Base-by-base conservation (phyloP, 2,888 invertebrate genomes). In the Tyria jacobaeae region DNA sequence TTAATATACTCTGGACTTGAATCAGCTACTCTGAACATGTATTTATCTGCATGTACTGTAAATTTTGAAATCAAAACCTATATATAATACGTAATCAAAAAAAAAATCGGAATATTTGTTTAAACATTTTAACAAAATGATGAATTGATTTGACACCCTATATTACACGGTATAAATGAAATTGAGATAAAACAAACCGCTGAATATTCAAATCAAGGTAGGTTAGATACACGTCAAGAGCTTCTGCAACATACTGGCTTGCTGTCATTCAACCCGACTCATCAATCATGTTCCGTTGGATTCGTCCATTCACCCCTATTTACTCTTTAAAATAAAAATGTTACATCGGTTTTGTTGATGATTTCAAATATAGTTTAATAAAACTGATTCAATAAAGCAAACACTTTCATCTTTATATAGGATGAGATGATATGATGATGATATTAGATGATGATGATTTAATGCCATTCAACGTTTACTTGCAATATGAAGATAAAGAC, bases 171-270 rank as follows among this genome's bases (percentile, higher is more conserved):
- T 31, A 34, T 17, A n/a, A 56, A 44, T 6, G 5, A 7, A 47
- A 37, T 15, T 24, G 35, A 61, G 37, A 17, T 2, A 49, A 54
- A 57, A 62, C 58, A 52, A 48, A 59, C 48, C n/a, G 50, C 50
- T 41, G 24, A 50, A 44, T 31, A 31, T 34, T 9, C 48, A 57
- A 64, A 62, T 51, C 51, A 31, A 44, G 0, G 44, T 21, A 44
- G 21, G 35, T 51, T 24, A 15, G 12, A 60, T 49, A 54, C 41
- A 53, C 52, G 57, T 39, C 66, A 64, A 50, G 64, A 67, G 67
- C 65, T 69, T 69, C 63, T 75, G 74, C 71, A 75, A 51, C 56
- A 66, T 53, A 44, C 53, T 58, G 59, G 62, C 62, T 68, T 51
- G 44, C 62, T 75, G 60, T 71, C 73, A 65, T 71, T 67, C 62